Evolutionary conservation across 2,797 vertebrate genomes (phyloP).

Genomic region (Emydoidea blandingii): DNA sequence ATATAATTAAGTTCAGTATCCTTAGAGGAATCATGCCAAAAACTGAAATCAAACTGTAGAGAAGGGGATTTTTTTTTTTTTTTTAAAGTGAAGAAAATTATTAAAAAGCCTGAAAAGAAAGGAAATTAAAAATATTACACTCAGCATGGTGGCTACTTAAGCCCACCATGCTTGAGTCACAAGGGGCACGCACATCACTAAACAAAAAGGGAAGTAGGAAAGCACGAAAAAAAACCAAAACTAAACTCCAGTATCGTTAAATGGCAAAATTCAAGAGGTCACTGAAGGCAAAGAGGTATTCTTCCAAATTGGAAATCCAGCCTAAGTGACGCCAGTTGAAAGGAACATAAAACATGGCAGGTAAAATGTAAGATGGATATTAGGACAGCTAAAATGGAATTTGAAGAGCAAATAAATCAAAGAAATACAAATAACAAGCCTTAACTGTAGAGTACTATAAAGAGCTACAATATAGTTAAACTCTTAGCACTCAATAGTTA

Average conservation of each 20-base stretch:
- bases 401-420: background rate
- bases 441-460: too few species aligned
- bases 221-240: background rate
- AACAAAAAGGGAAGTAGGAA: background rate
- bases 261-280: background rate
- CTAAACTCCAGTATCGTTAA: background rate
- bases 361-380: background rate
- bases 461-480: too few species aligned
- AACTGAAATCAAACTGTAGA: background rate
- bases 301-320: slow-evolving; percentile 1
- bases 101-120: background rate
- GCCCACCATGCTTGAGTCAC: background rate
- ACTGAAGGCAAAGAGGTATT: slow-evolving; percentile 6
- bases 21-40: background rate
- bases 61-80: background rate
- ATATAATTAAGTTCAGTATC: background rate
- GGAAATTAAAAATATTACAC: background rate
- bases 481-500: too few species aligned
- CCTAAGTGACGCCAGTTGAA: background rate
- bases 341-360: background rate
- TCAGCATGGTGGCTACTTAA: background rate
- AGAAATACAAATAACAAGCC: background rate
- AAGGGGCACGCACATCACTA: background rate
- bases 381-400: background rate
- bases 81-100: background rate